These are phyloP conservation scores for Sebastes paucispinis DNA, from an alignment of 2,797 vertebrate species.

Conservation along the genomic window DNA sequence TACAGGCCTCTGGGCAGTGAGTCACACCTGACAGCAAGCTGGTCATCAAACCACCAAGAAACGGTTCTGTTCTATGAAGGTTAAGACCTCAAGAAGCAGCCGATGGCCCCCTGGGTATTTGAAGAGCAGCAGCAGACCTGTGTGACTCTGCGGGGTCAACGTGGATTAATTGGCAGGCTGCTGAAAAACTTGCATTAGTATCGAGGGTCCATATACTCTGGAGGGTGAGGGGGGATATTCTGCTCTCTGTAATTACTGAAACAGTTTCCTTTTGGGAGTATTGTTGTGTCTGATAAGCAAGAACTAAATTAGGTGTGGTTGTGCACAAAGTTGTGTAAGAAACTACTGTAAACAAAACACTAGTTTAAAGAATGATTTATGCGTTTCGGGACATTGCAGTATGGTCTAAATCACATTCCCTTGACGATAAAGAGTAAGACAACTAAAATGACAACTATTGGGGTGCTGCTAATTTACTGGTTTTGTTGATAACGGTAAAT, in stretches of 20 bases:
- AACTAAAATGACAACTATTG: background rate
- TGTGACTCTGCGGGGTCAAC: constrained; percentile 31
- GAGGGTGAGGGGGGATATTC: constrained; percentile 1
- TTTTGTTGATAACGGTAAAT: background rate
- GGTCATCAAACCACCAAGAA: background rate
- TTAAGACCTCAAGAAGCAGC: constrained; percentile 29
- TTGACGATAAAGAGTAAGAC: background rate
- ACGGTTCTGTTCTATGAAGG: constrained; percentile 5
- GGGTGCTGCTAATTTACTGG: background rate
- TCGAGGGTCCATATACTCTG: background rate
- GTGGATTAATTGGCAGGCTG: constrained; percentile 52
- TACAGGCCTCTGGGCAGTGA: background rate
- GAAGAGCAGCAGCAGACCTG: background rate
- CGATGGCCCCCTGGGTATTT: constrained; percentile 12
- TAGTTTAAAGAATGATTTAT: constrained; percentile 1
- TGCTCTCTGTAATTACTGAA: constrained; percentile 33
- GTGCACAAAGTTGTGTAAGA: background rate
- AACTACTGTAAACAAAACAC: background rate
- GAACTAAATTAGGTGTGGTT: constrained; percentile 13
- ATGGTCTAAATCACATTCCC: background rate
- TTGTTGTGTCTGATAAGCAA: constrained; percentile 26
- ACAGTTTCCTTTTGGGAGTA: constrained; percentile 17
- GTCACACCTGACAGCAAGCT: background rate
- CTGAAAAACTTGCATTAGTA: constrained; percentile 22
- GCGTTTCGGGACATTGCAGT: background rate